A percentile compares a stretch with the other conserved stretches of the same genome.
phyloP scores from a whole-genome alignment of 2,113 vertebrate species.

The Pachycephala philippinensis region DNA sequence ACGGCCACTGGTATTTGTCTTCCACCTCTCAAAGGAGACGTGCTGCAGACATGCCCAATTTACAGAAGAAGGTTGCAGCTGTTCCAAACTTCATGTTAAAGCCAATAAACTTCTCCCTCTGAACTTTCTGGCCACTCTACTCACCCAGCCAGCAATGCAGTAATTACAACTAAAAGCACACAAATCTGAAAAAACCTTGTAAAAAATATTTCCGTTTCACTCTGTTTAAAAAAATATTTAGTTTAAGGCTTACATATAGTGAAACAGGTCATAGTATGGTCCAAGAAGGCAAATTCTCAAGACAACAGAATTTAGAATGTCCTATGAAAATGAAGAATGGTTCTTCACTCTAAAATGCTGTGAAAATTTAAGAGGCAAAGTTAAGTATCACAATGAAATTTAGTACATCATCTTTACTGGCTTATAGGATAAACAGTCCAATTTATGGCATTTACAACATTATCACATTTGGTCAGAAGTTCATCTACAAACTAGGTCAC shows the following conservation, averaged over 20 bases:
- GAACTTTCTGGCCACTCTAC: neutral
- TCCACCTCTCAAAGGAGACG: neutral
- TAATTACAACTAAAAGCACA: neutral
- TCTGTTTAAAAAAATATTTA: neutral
- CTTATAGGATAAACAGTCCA: neutral
- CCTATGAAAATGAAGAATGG: neutral
- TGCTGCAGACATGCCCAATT: neutral
- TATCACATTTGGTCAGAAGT: neutral
- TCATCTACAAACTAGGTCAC: conserved; percentile 13
- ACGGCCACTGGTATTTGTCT: neutral
- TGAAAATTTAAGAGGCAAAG: neutral
- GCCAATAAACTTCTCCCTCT: neutral
- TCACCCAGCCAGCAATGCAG: neutral
- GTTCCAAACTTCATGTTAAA: neutral
- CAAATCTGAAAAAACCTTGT: neutral
- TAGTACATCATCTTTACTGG: neutral
- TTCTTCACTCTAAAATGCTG: neutral
- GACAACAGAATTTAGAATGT: neutral
- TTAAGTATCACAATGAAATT: neutral
- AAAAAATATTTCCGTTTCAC: neutral
- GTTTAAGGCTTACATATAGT: neutral
- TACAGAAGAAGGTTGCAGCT: neutral
- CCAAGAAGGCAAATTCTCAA: neutral
- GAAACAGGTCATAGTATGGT: neutral
- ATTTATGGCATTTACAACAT: neutral